Evolutionary conservation across 2,113 vertebrate species (phyloP).

Genomic region (Atractosteus spatula): DNA sequence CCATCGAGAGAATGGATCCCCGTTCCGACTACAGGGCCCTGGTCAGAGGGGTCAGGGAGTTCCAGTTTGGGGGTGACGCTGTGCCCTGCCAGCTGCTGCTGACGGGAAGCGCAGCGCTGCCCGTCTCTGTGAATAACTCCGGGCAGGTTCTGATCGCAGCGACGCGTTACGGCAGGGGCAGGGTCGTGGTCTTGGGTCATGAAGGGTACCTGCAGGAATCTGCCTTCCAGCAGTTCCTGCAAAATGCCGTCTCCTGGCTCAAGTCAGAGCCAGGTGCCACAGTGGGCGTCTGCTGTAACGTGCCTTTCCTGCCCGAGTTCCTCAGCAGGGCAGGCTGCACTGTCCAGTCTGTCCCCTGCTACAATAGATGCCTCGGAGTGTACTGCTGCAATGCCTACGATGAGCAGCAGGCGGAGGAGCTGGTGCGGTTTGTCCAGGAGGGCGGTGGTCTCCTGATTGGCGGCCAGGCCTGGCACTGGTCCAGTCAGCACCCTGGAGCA

Average conservation of each 20-base stretch:
- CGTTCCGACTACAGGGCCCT: slow-evolving; percentile 51
- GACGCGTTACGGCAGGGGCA: slow-evolving; percentile 61
- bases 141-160: slow-evolving; percentile 62
- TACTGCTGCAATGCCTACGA: slow-evolving; percentile 43
- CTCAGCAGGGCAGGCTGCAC: slow-evolving; percentile 31
- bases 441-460: slow-evolving; percentile 52
- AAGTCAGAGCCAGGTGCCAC: slow-evolving; percentile 33
- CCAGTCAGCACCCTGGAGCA: slow-evolving; percentile 16
- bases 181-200: slow-evolving; percentile 58
- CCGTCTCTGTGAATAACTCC: slow-evolving; percentile 55
- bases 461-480: slow-evolving; percentile 54
- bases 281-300: slow-evolving; percentile 46
- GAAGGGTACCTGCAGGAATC: slow-evolving; percentile 56
- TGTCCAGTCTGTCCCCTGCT: slow-evolving; percentile 17
- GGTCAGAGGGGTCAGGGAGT: slow-evolving; percentile 49
- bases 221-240: slow-evolving; percentile 54
- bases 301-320: slow-evolving; percentile 47
- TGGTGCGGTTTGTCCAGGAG: slow-evolving; percentile 43
- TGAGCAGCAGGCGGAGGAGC: slow-evolving; percentile 1
- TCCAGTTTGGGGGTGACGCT: slow-evolving; percentile 53
- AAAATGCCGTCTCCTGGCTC: slow-evolving; percentile 65
- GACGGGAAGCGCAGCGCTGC: slow-evolving; percentile 53
- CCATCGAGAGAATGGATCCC: slow-evolving; percentile 38
- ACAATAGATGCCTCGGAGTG: slow-evolving; percentile 10
- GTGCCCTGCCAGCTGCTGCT: slow-evolving; percentile 65